phyloP scores from a whole-genome alignment of 2,113 vertebrate species.

The Crypturellus undulatus region DNA sequence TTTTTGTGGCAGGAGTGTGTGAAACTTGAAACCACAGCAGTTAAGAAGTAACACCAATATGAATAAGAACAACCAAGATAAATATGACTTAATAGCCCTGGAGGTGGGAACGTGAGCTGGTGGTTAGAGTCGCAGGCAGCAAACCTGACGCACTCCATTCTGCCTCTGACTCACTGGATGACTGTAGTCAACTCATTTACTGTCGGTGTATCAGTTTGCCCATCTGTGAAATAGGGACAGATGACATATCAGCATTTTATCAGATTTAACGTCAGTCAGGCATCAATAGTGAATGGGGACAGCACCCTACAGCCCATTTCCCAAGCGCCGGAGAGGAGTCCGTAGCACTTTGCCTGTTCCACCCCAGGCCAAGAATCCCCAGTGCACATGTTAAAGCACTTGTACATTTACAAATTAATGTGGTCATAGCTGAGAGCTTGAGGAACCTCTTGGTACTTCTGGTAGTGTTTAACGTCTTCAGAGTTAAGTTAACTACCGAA shows the following conservation, averaged over 20 bases:
- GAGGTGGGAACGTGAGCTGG: neutral
- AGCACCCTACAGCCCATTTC: neutral
- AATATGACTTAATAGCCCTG: neutral
- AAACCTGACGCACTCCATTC: neutral
- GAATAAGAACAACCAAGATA: neutral
- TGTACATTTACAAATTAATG: neutral
- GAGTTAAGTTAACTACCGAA: too few relatives aligned
- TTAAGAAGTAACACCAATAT: neutral
- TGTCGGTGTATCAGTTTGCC: neutral
- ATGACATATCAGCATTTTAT: neutral
- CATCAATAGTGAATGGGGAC: neutral
- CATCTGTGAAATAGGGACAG: neutral
- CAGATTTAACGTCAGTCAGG: neutral
- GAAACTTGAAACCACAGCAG: slow-evolving; percentile 29
- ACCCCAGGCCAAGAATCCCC: neutral
- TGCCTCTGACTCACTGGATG: neutral
- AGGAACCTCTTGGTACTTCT: neutral
- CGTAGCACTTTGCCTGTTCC: neutral
- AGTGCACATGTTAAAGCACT: neutral
- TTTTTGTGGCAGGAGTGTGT: neutral
- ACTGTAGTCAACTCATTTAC: neutral
- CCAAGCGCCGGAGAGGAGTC: neutral
- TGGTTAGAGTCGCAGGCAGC: neutral
- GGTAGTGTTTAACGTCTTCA: neutral
- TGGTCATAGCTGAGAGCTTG: neutral